Base-by-base conservation (phyloP, 2,113 vertebrate species). In the Sisor rabdophorus region DNA sequence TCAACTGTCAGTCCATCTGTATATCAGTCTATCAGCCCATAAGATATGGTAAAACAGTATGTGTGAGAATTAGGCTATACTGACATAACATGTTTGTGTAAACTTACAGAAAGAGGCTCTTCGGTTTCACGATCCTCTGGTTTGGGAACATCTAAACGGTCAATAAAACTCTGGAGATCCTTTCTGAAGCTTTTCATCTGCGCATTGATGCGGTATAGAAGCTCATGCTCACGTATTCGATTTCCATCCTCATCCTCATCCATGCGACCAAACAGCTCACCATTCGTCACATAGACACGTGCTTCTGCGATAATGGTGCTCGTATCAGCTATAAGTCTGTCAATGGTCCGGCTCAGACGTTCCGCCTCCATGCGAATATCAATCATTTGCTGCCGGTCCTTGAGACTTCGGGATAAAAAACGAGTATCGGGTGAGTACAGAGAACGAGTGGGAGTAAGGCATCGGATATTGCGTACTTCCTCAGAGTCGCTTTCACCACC, bases 131-230 rank as follows among this genome's bases (percentile, higher is more conserved):
- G 90, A 40, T 97, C 96, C 1, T 99, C 97, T 2, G 93, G 91
- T 86, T 95, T 98, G n/a, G 96, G 96, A 80, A 99, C 95, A 82
- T 98, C 97, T 0, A 99, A 91, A 10, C 95, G 93, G 89, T 99
- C 97, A 16, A 99, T 98, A 86, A 99, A 98, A 84, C 90, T 92
- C 90, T 99, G 96, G 80, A 99, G 90, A 89, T 99, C 97, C 88
- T 98, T 98, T 88, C 94, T 92, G 87, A 99, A 98, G 32, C 95
- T 93, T 87, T 98, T 99, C 97, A 99, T 96, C 92, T 98, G 96
- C 4, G 96, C 97, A 0, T 96, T 97, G 88, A 99, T 99, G 30
- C 96, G 93, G 88, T 98, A 97, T 56, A 99, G 93, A 77, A 99
- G 92, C 92, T 99, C 96, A 16, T 98, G 97, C 83, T 98, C 97